Evolutionary conservation across 2,113 vertebrate genomes (phyloP).

Genomic region (Copsychus sechellarum): DNA sequence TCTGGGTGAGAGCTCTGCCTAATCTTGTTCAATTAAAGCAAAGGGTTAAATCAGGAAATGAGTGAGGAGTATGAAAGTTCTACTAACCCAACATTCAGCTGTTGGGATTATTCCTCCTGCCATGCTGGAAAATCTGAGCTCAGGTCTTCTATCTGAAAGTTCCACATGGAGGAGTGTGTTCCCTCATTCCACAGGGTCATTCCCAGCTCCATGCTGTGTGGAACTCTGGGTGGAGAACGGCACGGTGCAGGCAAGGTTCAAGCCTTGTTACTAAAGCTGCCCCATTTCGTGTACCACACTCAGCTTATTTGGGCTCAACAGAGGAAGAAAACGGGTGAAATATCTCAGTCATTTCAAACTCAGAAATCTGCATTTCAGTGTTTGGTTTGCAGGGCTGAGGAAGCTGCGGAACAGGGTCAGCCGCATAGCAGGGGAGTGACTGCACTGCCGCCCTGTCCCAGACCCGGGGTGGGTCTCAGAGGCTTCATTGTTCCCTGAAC

Average conservation of each 20-base stretch:
- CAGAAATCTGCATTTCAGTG: not conserved
- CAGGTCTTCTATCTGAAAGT: not conserved
- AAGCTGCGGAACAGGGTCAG: slow-evolving; percentile 16
- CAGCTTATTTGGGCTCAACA: not conserved
- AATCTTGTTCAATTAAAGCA: not conserved
- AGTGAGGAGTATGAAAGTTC: not conserved
- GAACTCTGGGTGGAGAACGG: not conserved
- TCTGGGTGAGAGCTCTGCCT: not conserved
- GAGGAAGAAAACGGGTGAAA: not conserved
- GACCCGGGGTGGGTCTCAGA: not conserved
- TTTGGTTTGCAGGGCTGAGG: not conserved
- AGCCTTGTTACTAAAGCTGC: not conserved
- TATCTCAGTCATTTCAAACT: not conserved
- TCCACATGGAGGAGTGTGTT: not conserved
- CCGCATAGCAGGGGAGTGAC: not conserved
- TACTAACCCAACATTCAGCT: not conserved
- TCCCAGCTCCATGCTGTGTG: not conserved
- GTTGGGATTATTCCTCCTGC: not conserved
- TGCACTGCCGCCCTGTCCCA: not conserved
- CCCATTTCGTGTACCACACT: not conserved
- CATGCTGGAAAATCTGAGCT: not conserved
- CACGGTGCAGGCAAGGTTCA: not conserved
- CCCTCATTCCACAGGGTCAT: rapidly evolving
- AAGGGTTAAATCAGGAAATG: not conserved
- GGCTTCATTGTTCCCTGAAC: not conserved